Evolutionary conservation across 2,888 invertebrate genomes (phyloP).

Genomic region (Podabrus alpinus): DNA sequence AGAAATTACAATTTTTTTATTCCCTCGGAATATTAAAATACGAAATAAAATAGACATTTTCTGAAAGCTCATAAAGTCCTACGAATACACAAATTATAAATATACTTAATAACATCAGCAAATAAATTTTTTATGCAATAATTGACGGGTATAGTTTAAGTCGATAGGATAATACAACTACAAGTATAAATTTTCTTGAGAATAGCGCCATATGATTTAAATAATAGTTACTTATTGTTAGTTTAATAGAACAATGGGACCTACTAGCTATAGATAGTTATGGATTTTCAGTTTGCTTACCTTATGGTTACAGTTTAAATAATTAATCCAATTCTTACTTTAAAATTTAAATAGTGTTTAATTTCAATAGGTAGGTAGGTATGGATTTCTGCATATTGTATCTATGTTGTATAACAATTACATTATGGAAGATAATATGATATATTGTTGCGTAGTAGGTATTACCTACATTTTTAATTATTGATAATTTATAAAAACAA

Average conservation of each 20-base stretch:
- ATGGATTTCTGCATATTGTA: neutral
- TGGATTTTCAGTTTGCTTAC: neutral
- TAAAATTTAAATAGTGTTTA: neutral
- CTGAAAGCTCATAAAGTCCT: too few relatives aligned
- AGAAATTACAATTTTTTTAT: too few relatives aligned
- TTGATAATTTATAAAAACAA: slow-evolving; percentile 26
- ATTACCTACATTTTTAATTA: slow-evolving; percentile 16
- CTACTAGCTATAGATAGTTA: neutral
- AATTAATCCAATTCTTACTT: slow-evolving; percentile 15
- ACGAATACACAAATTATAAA: too few relatives aligned
- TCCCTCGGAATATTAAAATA: too few relatives aligned
- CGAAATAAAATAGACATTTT: too few relatives aligned
- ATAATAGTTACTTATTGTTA: slow-evolving; percentile 2
- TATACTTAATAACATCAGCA: neutral
- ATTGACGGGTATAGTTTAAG: neutral
- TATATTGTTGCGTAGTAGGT: slow-evolving; percentile 12
- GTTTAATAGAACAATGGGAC: neutral
- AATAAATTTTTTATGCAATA: neutral
- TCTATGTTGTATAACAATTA: neutral
- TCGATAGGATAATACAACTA: neutral
- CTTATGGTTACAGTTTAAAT: slow-evolving; percentile 10
- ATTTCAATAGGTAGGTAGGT: neutral
- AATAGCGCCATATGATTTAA: slow-evolving; percentile 6
- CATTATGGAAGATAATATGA: neutral
- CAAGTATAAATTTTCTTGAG: neutral